Percentiles rank a stretch among this genome's conserved stretches.
These are phyloP conservation scores for Mastomys natalensis DNA, from an alignment of 2,113 vertebrate genomes.

Conservation along the genomic window DNA sequence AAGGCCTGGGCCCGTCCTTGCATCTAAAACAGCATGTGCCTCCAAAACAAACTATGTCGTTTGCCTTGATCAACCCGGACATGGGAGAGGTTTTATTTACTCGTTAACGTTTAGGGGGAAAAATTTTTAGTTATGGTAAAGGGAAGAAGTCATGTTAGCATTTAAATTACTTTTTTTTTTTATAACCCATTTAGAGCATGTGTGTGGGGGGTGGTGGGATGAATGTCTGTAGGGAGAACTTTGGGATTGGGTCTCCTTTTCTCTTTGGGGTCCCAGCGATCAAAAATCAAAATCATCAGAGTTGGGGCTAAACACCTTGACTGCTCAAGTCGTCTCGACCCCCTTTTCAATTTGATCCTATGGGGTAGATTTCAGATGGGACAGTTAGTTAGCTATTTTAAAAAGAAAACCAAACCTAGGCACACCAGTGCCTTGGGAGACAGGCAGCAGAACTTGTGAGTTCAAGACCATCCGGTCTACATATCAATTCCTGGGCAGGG, in stretches of 20 bases:
- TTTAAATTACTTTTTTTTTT: neutral
- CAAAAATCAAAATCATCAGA: neutral
- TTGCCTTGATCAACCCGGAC: neutral
- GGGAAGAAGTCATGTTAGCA: neutral
- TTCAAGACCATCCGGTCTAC: neutral
- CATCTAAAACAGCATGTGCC: neutral
- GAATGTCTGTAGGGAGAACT: neutral
- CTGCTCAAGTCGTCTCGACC: neutral
- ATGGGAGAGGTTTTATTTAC: neutral
- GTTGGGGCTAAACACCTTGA: neutral
- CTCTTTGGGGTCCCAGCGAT: neutral
- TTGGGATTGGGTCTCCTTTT: neutral
- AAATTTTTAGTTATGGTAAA: neutral
- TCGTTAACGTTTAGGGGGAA: no score
- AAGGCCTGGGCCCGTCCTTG: neutral
- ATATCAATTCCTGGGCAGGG: neutral
- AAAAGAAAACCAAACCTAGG: neutral
- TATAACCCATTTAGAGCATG: neutral
- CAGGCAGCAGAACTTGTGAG: neutral
- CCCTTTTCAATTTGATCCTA: neutral
- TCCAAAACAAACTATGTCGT: no score
- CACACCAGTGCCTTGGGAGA: neutral
- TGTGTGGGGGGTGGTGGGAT: neutral
- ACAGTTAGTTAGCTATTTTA: neutral
- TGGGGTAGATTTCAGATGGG: neutral